Evolutionary conservation across 2,113 vertebrate species (phyloP).

Genomic region (Tragelaphus strepsiceros): DNA sequence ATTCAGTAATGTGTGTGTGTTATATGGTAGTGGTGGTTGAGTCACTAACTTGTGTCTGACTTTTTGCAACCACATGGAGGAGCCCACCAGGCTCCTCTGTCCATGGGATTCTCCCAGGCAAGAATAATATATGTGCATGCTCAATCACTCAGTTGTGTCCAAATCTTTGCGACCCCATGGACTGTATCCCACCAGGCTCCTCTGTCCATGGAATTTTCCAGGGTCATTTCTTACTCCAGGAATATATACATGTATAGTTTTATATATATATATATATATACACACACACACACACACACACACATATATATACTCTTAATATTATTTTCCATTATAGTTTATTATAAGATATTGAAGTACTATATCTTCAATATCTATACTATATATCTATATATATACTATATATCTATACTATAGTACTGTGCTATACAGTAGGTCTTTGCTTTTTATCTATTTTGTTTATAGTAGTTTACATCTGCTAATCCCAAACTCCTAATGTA

Average conservation of each 20-base stretch:
- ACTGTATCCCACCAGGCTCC: neutral
- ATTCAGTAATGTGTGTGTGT: neutral
- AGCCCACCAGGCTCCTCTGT: neutral
- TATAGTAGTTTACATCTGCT: neutral
- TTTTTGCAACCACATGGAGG: neutral
- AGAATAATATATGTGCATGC: neutral
- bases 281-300: fast-evolving
- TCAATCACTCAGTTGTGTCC: neutral
- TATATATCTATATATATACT: no score
- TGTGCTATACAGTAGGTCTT: neutral
- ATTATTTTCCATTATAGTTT: neutral
- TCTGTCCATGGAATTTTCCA: neutral
- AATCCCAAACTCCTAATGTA: neutral
- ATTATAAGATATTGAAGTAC: neutral
- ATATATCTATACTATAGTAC: no score
- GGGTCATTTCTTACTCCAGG: neutral
- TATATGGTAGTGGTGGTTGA: neutral
- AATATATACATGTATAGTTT: neutral
- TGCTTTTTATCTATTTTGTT: neutral
- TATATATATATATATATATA: neutral
- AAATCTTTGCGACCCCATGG: neutral
- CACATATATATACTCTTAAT: fast-evolving
- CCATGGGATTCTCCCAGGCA: neutral
- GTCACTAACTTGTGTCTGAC: neutral
- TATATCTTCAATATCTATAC: no score